phyloP scores from a whole-genome alignment of 2,888 invertebrate genomes.

The Acrocera orbiculus region DNA sequence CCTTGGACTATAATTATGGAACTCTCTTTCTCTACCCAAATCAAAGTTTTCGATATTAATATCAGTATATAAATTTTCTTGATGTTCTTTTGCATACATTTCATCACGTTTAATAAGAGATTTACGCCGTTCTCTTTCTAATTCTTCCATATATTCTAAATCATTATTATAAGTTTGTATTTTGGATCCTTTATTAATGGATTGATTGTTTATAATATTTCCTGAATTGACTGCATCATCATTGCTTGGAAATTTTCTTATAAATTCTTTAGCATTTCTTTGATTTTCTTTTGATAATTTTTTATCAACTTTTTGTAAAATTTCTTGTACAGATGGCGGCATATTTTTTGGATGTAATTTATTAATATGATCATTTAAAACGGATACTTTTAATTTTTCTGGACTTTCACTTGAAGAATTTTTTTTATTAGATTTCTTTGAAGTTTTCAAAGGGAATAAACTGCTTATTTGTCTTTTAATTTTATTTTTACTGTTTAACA shows the following conservation, averaged over 20 bases:
- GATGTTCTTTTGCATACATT: slow-evolving; percentile 17
- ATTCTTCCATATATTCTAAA: slow-evolving; percentile 20
- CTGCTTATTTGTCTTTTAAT: too few species aligned
- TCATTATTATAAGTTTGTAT: not conserved
- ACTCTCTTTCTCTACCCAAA: not conserved
- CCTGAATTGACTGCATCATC: not conserved
- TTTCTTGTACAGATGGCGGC: slow-evolving; percentile 28
- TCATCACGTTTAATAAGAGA: slow-evolving; percentile 25
- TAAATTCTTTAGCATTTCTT: not conserved
- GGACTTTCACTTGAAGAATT: slow-evolving; percentile 23
- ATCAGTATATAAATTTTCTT: not conserved
- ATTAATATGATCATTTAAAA: too few species aligned
- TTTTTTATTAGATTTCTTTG: too few species aligned
- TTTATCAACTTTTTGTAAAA: slow-evolving; percentile 17
- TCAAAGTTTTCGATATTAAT: not conserved
- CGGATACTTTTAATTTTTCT: too few species aligned
- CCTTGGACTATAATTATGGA: not conserved
- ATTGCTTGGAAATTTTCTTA: slow-evolving; percentile 4
- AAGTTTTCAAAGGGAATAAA: too few species aligned
- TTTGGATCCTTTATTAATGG: not conserved
- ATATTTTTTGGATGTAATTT: slow-evolving; percentile 22
- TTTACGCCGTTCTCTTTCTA: slow-evolving; percentile 24
- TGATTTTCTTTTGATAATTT: too few species aligned
- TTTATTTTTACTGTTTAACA: too few species aligned
- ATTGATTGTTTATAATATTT: not conserved